Base-by-base conservation (phyloP, 53 echinoderm and acorn worm species). In the Henricia sp. region DNA sequence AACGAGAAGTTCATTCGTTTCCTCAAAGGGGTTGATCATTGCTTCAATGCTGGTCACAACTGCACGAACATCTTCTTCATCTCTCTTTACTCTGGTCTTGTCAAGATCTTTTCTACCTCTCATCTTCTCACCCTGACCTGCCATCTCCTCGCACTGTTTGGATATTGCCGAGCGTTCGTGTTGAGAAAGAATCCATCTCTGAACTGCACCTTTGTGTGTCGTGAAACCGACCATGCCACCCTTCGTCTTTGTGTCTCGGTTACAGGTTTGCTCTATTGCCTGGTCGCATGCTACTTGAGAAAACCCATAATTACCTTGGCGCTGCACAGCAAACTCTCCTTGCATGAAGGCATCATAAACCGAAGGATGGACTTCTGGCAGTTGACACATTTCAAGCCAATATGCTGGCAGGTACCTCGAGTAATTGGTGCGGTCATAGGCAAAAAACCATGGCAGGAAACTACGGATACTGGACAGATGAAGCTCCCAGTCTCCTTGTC, bases 401-500 rank as follows among this genome's bases (percentile, higher is more conserved):
- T 67, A 69, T 35, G 80, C 84, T 1, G 86, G 74, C 26, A 71
- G 41, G 26, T 85, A 74, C 38, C 37, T 46, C 0, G 66, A 0
- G 50, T 74, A 72, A 20, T 74, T 65, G 1, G 58, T 88, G 10
- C 74, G 59, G 43, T 93, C 75, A 73, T 88, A 91, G 24, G 91
- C 91, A 82, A 93, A 93, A 13, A 88, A 72, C 85, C 93, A 93
- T 39, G 91, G 88, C 0, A 93, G 63, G n/a, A 88, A 70, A 51
- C 71, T 85, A 0, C 74, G 85, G 12, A 88, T 38, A 33, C 65
- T 66, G 27, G 91, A 91, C 3, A 87, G 74, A 25, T 94, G 91
- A 23, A 94, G 82, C 14, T 54, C 20, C 88, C 90, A 93, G 52
- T 93, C 65, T 64, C 84, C 80, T 41, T 78, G 40, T 67, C 87